These are phyloP conservation scores for Rhinichthys osculus DNA, from an alignment of 2,797 vertebrate species.

Conservation along the genomic window DNA sequence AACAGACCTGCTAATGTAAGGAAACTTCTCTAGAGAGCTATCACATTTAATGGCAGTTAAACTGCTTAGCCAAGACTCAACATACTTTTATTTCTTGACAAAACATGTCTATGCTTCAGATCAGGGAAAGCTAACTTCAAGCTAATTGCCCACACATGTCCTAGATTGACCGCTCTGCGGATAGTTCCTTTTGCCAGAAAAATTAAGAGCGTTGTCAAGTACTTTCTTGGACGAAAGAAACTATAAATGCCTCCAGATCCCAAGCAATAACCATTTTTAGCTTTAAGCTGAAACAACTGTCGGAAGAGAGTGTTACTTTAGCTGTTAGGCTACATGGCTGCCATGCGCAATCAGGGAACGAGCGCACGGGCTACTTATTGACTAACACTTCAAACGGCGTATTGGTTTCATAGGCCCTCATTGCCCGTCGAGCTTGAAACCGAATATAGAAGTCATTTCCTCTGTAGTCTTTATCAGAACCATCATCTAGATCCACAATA, in stretches of 20 bases:
- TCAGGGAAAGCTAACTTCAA: slow-evolving; percentile 33
- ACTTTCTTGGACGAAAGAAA: slow-evolving; percentile 55
- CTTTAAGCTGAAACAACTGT: slow-evolving; percentile 54
- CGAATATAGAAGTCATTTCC: slow-evolving; percentile 42
- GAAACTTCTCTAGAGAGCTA: slow-evolving; percentile 28
- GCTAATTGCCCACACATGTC: slow-evolving; percentile 54
- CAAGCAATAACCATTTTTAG: slow-evolving; percentile 55
- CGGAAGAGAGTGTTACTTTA: slow-evolving; percentile 39
- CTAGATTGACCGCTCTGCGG: neutral
- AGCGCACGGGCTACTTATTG: slow-evolving; percentile 28
- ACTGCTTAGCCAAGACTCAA: slow-evolving; percentile 37
- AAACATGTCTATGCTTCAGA: slow-evolving; percentile 45
- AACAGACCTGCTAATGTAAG: slow-evolving; percentile 37
- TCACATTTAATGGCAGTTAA: slow-evolving; percentile 34
- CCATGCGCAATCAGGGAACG: slow-evolving; percentile 42
- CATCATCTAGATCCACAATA: slow-evolving; percentile 35
- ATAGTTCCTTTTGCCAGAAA: slow-evolving; percentile 28
- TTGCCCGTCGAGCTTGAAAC: slow-evolving; percentile 36
- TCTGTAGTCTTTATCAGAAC: slow-evolving; percentile 12
- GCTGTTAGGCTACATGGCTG: slow-evolving; percentile 31
- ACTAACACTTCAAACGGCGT: slow-evolving; percentile 47
- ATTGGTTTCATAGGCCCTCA: slow-evolving; percentile 1
- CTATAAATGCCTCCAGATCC: slow-evolving; percentile 64
- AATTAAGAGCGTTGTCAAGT: slow-evolving; percentile 38
- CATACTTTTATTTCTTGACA: slow-evolving; percentile 47